Conservation (phyloP, 1,140 invertebrate species). For the Ceratina australensis region DNA sequence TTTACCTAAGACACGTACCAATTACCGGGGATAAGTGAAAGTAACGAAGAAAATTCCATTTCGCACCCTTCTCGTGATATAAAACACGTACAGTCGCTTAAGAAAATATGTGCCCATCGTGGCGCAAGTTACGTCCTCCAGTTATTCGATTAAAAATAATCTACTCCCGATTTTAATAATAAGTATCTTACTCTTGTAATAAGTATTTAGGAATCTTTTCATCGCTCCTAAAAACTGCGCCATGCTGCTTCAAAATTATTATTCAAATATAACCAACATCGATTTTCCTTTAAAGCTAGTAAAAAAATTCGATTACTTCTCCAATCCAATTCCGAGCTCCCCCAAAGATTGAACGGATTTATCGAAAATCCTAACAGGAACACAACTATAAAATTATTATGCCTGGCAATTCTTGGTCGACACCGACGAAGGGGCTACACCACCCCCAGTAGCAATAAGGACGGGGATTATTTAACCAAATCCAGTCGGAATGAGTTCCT, state of each 20-base stretch:
- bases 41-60: slow-evolving; percentile 43
- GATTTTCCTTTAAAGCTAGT: not conserved
- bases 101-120: too few relatives aligned
- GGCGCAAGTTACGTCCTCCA: too few relatives aligned
- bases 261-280: slow-evolving; percentile 26
- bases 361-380: not conserved
- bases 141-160: too few relatives aligned
- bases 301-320: slow-evolving; percentile 24
- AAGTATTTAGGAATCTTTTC: not conserved
- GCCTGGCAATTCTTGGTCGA: slow-evolving; percentile 35
- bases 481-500: slow-evolving; percentile 57
- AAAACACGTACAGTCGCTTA: not conserved
- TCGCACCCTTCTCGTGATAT: not conserved
- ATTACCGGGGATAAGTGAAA: slow-evolving; percentile 34
- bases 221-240: not conserved
- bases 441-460: not conserved
- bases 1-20: slow-evolving; percentile 8
- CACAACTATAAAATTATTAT: slow-evolving; percentile 59
- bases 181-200: too few relatives aligned
- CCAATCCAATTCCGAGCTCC: not conserved
- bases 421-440: not conserved
- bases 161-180: too few relatives aligned
- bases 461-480: slow-evolving; percentile 61
- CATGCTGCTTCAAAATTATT: not conserved
- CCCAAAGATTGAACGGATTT: slow-evolving; percentile 7